A percentile compares a stretch with the other conserved stretches of the same genome.
These are phyloP conservation scores for Cranoglanis bouderius DNA, from an alignment of 2,113 vertebrate genomes.

Conservation along the genomic window DNA sequence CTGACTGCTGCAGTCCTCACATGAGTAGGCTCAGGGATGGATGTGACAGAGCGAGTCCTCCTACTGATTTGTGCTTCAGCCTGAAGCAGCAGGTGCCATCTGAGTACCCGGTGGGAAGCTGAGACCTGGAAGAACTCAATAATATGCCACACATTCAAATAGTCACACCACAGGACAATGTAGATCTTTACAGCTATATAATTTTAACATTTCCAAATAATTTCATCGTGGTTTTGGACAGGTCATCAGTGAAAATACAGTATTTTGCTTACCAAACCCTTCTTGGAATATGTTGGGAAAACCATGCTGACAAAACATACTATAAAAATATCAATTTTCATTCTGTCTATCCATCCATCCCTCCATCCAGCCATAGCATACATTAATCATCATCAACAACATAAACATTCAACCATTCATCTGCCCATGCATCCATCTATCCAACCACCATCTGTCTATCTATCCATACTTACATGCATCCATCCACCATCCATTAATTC, in stretches of 20 bases:
- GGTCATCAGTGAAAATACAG: neutral
- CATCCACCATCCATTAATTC: neutral
- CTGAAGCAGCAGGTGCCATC: slow-evolving; percentile 31
- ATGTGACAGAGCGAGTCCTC: slow-evolving; percentile 10
- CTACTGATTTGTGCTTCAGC: slow-evolving; percentile 27
- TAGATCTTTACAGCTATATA: neutral
- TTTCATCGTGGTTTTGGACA: neutral
- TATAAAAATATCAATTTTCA: neutral
- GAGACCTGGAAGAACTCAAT: neutral
- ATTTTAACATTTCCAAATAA: neutral
- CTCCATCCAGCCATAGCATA: neutral
- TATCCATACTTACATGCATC: neutral
- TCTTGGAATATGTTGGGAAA: neutral
- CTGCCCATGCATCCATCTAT: neutral
- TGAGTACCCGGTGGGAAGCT: neutral
- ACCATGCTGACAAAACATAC: neutral
- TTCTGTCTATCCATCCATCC: neutral
- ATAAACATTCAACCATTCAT: neutral
- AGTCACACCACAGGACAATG: neutral
- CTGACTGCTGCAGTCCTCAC: neutral
- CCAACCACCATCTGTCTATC: neutral
- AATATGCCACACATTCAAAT: neutral
- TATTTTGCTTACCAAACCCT: neutral
- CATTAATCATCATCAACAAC: too few relatives aligned
- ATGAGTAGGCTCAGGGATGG: neutral